These are phyloP conservation scores for Daktulosphaira vitifoliae DNA, from an alignment of 1,140 invertebrate species.

Conservation along the genomic window DNA sequence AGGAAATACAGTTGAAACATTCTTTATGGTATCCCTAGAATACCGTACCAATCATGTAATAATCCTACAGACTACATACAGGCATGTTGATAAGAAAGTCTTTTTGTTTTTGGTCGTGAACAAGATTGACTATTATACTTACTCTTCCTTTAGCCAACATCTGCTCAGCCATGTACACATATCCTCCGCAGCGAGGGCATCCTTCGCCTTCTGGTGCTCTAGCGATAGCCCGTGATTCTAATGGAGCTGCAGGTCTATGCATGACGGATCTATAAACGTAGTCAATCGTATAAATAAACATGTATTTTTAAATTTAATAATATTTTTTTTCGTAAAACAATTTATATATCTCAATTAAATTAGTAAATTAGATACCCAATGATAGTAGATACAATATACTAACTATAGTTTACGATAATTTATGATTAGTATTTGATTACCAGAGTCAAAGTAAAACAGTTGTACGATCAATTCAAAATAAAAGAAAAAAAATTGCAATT, in stretches of 20 bases:
- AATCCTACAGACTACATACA: conserved; percentile 3
- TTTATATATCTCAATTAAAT: too few relatives aligned
- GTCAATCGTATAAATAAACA: too few relatives aligned
- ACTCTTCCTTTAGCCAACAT: conserved; percentile 84
- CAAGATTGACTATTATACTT: conserved; percentile 44
- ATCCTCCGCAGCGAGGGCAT: conserved; percentile 83
- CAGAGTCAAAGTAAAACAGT: too few relatives aligned
- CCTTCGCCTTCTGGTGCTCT: conserved; percentile 77
- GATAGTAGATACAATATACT: too few relatives aligned
- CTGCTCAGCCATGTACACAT: conserved; percentile 86
- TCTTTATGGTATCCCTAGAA: conserved; percentile 76
- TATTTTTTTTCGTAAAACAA: too few relatives aligned
- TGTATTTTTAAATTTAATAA: too few relatives aligned
- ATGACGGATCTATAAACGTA: too few relatives aligned
- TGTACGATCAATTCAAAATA: too few relatives aligned
- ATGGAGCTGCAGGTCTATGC: conserved; percentile 45
- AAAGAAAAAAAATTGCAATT: too few relatives aligned
- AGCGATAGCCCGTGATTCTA: conserved; percentile 65
- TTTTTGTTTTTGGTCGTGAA: not conserved
- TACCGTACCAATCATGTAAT: conserved; percentile 22
- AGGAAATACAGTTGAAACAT: conserved; percentile 84
- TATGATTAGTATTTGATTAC: too few relatives aligned
- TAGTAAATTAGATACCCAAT: too few relatives aligned
- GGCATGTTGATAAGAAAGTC: not conserved
- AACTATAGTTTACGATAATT: too few relatives aligned